Evolutionary conservation across 2,888 invertebrate genomes (phyloP), one percentile per base, ranked within the genome.

Genomic region (Drosophila tripunctata): DNA sequence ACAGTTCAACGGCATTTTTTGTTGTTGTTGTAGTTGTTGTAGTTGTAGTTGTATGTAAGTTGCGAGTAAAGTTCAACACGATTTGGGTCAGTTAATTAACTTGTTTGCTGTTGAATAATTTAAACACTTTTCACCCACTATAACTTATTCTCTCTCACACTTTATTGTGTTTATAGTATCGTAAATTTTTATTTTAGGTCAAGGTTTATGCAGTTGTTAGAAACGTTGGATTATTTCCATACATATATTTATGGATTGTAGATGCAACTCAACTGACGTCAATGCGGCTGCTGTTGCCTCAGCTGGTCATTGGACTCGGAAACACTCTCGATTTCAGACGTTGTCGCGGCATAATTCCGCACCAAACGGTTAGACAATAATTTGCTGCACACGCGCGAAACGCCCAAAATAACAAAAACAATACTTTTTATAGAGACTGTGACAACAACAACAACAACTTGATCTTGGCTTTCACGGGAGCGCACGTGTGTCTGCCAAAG

Each of bases 241-340:
- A n/a, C n/a, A 31, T 44, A 45, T 54, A 35, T 43, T 66, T 57
- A n/a, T 45, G 27, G 7, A 48, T 61, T 43, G 54, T 52, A 21
- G 14, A 41, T 45, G 41, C 50, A 40, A 15, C 47, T 41, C 50
- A 8, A 10, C 8, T 31, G 44, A 55, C 62, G 58, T 17, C 54
- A 43, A 27, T 10, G 56, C 55, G 30, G 44, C 54, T 35, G 14
- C 21, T 19, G 17, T 4, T 40, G 57, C 43, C 24, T 17, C 21
- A 35, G 45, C 80, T 78, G 84, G 82, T 83, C 85, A 85, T 82
- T 83, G 85, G 83, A 85, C 82, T 74, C 74, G 69, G 62, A 36
- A 58, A 67, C 76, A 73, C 73, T 73, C 73, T 73, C 84, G 74
- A 72, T 81, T 79, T 81, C 65, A 66, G 58, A 54, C 51, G 65